Evolutionary conservation across 2,888 invertebrate species (phyloP).

Genomic region (Stenchaetothrips biformis): DNA sequence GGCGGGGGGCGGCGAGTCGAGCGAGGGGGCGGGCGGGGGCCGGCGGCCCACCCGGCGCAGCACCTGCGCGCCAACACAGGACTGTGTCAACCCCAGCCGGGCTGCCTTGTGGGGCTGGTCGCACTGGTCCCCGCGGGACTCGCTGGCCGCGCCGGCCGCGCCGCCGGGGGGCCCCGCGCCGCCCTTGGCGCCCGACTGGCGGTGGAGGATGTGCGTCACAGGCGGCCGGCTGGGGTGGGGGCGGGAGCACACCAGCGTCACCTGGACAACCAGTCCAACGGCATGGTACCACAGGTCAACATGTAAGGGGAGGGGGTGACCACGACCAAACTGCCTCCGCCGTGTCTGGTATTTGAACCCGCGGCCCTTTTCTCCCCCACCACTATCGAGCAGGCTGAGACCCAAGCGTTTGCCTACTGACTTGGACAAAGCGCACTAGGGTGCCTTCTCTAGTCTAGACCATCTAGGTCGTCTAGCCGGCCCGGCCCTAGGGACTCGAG

Average conservation of each 20-base stretch:
- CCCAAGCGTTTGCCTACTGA: too few species aligned
- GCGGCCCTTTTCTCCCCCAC: too few species aligned
- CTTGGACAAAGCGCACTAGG: too few species aligned
- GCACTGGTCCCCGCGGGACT: background rate
- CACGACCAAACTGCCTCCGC: too few species aligned
- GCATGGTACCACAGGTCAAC: too few species aligned
- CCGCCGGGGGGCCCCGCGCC: background rate
- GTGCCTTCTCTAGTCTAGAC: too few species aligned
- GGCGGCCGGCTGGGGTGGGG: slow-evolving; percentile 14
- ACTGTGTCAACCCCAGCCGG: slow-evolving; percentile 22
- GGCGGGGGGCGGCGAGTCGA: slow-evolving; percentile 7
- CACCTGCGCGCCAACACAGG: slow-evolving; percentile 20
- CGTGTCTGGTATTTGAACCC: too few species aligned
- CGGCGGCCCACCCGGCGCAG: slow-evolving; percentile 22
- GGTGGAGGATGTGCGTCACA: background rate
- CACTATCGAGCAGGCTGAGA: too few species aligned
- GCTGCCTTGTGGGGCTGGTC: slow-evolving; percentile 20
- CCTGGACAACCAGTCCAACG: background rate
- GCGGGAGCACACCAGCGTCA: slow-evolving; percentile 8
- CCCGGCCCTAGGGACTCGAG: too few species aligned
- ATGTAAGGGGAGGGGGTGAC: too few species aligned
- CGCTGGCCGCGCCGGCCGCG: background rate
- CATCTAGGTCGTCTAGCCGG: too few species aligned
- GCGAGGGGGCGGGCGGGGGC: slow-evolving; percentile 8
- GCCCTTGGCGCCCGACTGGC: background rate